A percentile compares a stretch with the other conserved stretches of the same genome.
These are phyloP conservation scores for Notoglanidium macrostoma DNA, from an alignment of 2,797 vertebrate genomes.

Conservation along the genomic window DNA sequence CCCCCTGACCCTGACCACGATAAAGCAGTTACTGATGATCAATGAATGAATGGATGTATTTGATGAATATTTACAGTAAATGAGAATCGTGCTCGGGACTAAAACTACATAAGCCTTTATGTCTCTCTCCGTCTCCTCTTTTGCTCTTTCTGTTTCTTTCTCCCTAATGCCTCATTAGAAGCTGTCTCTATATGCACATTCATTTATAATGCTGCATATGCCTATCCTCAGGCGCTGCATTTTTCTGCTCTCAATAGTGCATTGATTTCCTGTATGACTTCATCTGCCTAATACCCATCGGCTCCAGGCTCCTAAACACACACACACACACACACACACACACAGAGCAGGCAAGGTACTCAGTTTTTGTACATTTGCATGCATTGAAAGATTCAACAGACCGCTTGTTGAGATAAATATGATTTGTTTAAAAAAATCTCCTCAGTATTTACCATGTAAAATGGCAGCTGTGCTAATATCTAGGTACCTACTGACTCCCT, in stretches of 20 bases:
- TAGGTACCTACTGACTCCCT: background rate
- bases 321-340: slow-evolving; percentile 49
- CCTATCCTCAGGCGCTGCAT: slow-evolving; percentile 76
- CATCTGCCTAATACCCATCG: slow-evolving; percentile 92
- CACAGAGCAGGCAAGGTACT: slow-evolving; percentile 44
- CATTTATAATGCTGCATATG: slow-evolving; percentile 72
- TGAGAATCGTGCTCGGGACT: slow-evolving; percentile 32
- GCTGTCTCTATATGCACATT: slow-evolving; percentile 69
- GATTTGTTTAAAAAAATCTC: background rate
- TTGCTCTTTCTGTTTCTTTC: slow-evolving; percentile 53
- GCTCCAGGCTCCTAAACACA: slow-evolving; percentile 77
- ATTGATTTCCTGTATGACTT: slow-evolving; percentile 98
- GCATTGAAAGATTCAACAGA: slow-evolving; percentile 30
- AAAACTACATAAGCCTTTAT: slow-evolving; percentile 60
- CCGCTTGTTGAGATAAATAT: slow-evolving; percentile 9
- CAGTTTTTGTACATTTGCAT: slow-evolving; percentile 27
- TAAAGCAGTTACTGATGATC: slow-evolving; percentile 19
- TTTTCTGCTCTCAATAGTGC: slow-evolving; percentile 85
- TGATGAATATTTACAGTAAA: slow-evolving; percentile 26
- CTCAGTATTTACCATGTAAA: slow-evolving; percentile 25
- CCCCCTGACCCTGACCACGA: slow-evolving; percentile 3
- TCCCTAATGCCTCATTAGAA: slow-evolving; percentile 69
- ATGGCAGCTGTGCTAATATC: background rate
- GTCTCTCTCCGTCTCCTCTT: slow-evolving; percentile 14
- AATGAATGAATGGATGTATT: background rate